Conservation (phyloP, 2,113 vertebrate species). For the Dasyurus viverrinus region DNA sequence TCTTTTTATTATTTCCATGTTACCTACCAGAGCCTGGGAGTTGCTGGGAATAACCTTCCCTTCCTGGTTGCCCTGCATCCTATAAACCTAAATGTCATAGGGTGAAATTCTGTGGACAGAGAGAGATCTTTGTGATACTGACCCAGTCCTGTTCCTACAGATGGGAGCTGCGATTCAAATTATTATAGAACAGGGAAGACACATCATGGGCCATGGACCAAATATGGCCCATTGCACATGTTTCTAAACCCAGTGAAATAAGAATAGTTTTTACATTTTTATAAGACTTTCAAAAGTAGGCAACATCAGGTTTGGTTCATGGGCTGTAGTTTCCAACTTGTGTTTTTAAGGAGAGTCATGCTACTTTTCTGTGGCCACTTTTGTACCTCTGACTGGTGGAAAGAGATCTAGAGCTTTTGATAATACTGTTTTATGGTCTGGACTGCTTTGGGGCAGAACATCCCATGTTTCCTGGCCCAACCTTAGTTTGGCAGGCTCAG, state of each 20-base stretch:
- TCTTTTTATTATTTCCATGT: not conserved
- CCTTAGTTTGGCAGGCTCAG: not conserved
- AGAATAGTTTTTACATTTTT: not conserved
- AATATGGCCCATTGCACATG: not conserved
- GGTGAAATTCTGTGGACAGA: not conserved
- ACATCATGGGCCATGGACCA: not conserved
- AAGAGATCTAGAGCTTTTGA: not conserved
- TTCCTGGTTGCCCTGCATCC: not conserved
- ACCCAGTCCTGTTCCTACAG: not conserved
- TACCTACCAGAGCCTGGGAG: not conserved
- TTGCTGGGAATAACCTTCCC: not conserved
- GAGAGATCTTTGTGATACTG: not conserved
- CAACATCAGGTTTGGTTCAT: not conserved
- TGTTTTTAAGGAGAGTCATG: not conserved
- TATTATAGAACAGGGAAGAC: not conserved
- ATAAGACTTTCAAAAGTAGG: not conserved
- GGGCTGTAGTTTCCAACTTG: not conserved
- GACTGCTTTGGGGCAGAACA: not conserved
- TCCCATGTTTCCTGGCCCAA: not conserved
- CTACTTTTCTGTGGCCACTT: not conserved
- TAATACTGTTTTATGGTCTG: not conserved
- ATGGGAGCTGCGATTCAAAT: not conserved
- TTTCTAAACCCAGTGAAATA: not conserved
- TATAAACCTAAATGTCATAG: not conserved
- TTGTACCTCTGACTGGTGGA: not conserved